Conservation (phyloP, 2,888 invertebrate species). For the Rhimphoctona megacephalus region DNA sequence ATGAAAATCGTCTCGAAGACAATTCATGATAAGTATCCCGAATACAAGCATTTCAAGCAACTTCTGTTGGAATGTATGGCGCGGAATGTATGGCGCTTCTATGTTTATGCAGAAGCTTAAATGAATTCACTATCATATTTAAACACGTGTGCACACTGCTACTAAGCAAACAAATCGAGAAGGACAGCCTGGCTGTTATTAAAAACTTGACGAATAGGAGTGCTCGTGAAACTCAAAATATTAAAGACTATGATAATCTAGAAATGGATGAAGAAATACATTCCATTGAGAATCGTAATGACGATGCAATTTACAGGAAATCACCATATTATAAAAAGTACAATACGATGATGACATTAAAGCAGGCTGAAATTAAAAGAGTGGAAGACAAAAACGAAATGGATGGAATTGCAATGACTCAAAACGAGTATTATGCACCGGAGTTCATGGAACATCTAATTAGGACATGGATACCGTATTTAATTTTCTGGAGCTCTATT, state of each 20-base stretch:
- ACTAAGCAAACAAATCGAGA: not conserved
- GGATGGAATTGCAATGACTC: not conserved
- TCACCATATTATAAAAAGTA: constrained; percentile 57
- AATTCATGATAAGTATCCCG: constrained; percentile 36
- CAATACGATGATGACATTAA: not conserved
- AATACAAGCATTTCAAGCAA: constrained; percentile 45
- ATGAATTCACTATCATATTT: constrained; percentile 11
- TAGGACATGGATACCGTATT: not conserved
- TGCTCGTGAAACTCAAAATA: not conserved
- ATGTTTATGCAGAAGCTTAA: constrained; percentile 54
- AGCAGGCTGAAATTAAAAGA: not conserved
- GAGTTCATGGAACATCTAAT: not conserved
- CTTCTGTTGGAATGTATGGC: too few relatives aligned
- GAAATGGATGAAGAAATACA: not conserved
- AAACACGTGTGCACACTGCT: constrained; percentile 30
- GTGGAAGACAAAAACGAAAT: not conserved
- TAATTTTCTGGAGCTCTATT: too few relatives aligned
- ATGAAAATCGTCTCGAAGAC: constrained; percentile 53
- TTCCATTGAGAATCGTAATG: constrained; percentile 36
- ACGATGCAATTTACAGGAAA: constrained; percentile 42
- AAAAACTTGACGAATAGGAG: constrained; percentile 6
- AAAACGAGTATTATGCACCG: not conserved
- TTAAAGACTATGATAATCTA: constrained; percentile 11
- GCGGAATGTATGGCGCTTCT: too few relatives aligned
- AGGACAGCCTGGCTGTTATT: not conserved